Evolutionary conservation across 23 tunicate species (phyloP), one percentile per base, ranked within the genome.

Genomic region (Styela clava): DNA sequence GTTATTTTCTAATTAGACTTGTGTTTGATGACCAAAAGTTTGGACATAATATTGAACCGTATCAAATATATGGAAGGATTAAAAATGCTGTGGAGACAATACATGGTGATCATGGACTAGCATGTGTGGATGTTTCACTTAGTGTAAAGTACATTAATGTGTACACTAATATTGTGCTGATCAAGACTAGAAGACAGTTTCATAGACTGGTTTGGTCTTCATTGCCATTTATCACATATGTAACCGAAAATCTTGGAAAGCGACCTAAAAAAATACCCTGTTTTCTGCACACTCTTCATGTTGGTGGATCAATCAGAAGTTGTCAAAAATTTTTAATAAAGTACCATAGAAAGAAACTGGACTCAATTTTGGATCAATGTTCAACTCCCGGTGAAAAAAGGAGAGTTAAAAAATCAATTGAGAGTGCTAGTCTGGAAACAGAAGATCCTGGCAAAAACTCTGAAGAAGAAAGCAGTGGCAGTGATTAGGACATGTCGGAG

Each of bases 101-200:
- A 27, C 81, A 76, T 52, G 81, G 81, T 44, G 81, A 76, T 9
- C 65, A 76, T 44, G 81, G 81, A 51, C n/a, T 76, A 16, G 81
- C 81, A 21, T 76, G 81, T 26, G 44, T 52, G 25, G 81, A 44
- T 44, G 33, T 76, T 36, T 33, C 81, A 76, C 37, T 76, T 21
- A 76, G 35, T 52, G 81, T 76, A 0, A 76, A 76, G 31, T 76
- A 76, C 27, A 27, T 76, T 56, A 76, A 76, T 76, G 81, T 76
- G 21, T 76, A 76, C 64, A 76, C 81, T 7, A 76, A 76, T 52
- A n/a, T 76, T 52, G n/a, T 52, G 12, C 30, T 76, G 31, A 2
- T 76, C 35, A 52, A 52, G 44, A 56, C 37, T 12, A 51, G 81
- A 26, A 25, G 81, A 33, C 64, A 76, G 26, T 76, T 76, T 44